A percentile compares a stretch with the other conserved stretches of the same genome.
These are phyloP conservation scores for Tiaroga cobitis DNA, from an alignment of 2,797 vertebrate species.

Conservation along the genomic window DNA sequence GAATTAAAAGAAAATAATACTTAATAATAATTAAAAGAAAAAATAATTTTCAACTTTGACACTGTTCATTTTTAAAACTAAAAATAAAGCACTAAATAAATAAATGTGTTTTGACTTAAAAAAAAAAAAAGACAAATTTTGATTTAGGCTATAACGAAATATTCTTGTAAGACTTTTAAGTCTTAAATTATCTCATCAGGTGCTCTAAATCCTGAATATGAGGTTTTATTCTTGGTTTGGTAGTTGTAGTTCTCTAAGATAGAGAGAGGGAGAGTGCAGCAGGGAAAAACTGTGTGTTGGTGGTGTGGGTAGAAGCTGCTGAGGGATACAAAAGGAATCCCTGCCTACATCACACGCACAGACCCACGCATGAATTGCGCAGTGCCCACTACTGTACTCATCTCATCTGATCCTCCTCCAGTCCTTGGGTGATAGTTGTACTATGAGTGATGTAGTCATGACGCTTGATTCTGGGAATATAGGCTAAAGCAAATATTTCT, in stretches of 20 bases:
- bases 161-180: too few species aligned
- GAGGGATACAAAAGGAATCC: constrained; percentile 54
- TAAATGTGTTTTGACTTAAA: background rate
- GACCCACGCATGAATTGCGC: constrained; percentile 51
- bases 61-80: background rate
- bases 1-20: too few species aligned
- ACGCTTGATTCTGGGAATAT: background rate
- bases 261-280: constrained; percentile 9
- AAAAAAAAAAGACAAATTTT: too few species aligned
- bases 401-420: constrained; percentile 34
- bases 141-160: background rate
- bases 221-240: background rate
- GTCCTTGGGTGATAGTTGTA: constrained; percentile 1
- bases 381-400: constrained; percentile 46
- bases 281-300: constrained; percentile 42
- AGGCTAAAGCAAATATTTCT: constrained; percentile 5
- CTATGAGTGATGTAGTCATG: constrained; percentile 21
- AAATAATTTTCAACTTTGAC: background rate
- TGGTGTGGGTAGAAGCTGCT: constrained; percentile 47
- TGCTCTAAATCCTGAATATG: background rate
- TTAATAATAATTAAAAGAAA: too few species aligned
- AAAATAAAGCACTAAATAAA: background rate
- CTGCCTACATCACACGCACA: constrained; percentile 55
- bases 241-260: background rate
- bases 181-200: background rate